Conservation (phyloP, 2,797 vertebrate species). For the Bucorvus abyssinicus region DNA sequence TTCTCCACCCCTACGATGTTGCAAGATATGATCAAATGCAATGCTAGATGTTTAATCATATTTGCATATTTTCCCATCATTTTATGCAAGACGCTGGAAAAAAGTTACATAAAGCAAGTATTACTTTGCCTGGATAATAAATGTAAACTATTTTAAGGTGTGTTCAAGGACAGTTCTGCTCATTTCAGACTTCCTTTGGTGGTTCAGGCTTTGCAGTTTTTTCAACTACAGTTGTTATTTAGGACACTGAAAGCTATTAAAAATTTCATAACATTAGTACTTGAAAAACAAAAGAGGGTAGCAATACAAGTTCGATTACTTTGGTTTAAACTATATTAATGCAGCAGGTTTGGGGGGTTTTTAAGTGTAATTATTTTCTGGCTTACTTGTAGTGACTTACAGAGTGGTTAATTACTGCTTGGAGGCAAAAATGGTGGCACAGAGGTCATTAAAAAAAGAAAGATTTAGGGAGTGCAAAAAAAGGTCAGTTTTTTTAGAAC, state of each 20-base stretch:
- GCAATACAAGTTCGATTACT: constrained; percentile 78
- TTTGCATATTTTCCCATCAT: constrained; percentile 31
- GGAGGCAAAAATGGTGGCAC: constrained; percentile 75
- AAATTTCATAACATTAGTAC: constrained; percentile 67
- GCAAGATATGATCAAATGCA: constrained; percentile 55
- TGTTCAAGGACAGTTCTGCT: constrained; percentile 58
- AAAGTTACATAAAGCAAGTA: constrained; percentile 27
- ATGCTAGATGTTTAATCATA: constrained; percentile 47
- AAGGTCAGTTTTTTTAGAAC: constrained; percentile 47
- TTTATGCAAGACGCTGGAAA: not conserved
- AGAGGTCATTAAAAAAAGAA: constrained; percentile 80
- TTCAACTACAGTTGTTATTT: constrained; percentile 54
- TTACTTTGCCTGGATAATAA: constrained; percentile 38
- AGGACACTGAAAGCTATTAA: constrained; percentile 45
- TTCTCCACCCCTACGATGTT: constrained; percentile 54
- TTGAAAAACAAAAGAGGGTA: constrained; percentile 72
- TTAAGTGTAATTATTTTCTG: constrained; percentile 75
- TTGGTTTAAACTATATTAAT: constrained; percentile 80
- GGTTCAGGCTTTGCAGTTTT: constrained; percentile 44
- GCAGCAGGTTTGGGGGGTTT: constrained; percentile 11
- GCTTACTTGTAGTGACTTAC: constrained; percentile 74
- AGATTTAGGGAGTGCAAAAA: constrained; percentile 69
- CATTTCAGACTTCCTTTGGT: constrained; percentile 51
- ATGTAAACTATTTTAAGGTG: constrained; percentile 55
- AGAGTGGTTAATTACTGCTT: constrained; percentile 81